Conservation (phyloP, 2,113 vertebrate genomes). For the Butorides virescens region DNA sequence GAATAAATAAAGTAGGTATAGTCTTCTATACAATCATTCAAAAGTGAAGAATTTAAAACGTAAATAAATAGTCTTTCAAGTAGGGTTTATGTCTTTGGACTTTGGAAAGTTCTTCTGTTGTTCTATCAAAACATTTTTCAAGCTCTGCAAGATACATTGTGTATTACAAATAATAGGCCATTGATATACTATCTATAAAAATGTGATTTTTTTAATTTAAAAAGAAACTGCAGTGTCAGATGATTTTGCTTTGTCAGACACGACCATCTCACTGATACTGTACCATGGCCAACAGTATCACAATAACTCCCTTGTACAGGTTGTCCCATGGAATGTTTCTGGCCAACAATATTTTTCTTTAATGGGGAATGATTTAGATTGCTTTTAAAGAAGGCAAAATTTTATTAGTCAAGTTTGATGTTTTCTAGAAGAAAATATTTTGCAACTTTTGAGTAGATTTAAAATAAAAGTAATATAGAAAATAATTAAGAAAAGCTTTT, state of each 20-base stretch:
- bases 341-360: neutral
- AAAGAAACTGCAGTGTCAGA: neutral
- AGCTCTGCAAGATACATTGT: neutral
- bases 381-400: neutral
- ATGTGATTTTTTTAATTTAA: neutral
- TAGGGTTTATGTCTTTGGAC: neutral
- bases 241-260: neutral
- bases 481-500: neutral
- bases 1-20: neutral
- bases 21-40: neutral
- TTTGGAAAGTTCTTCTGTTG: neutral
- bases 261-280: neutral
- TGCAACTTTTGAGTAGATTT: neutral
- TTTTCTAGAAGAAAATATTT: neutral
- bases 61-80: neutral
- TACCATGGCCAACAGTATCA: too few relatives aligned
- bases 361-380: neutral
- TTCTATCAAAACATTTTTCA: neutral
- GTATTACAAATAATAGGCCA: neutral
- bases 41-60: neutral
- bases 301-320: too few relatives aligned
- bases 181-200: neutral
- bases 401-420: neutral
- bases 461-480: neutral
- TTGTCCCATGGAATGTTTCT: neutral